A percentile compares a stretch with the other conserved stretches of the same genome.
phyloP scores from a whole-genome alignment of 1,140 invertebrate genomes.

The Macrotrachela quadricornifera region DNA sequence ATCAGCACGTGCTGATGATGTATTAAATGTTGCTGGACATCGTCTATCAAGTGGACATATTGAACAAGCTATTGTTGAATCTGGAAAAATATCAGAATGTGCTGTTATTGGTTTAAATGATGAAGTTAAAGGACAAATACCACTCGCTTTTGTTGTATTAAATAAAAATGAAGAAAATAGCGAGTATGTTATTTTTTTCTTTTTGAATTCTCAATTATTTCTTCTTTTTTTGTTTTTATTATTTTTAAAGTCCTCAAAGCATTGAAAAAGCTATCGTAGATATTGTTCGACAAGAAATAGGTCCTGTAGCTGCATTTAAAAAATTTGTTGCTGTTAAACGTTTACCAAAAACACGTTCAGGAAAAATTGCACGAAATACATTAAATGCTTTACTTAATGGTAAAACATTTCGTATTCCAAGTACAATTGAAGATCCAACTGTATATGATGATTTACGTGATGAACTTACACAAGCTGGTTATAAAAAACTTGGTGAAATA shows the following conservation, averaged over 20 bases:
- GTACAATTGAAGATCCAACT: slow-evolving; percentile 63
- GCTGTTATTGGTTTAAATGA: slow-evolving; percentile 71
- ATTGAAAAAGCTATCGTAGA: slow-evolving; percentile 11
- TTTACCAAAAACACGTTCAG: slow-evolving; percentile 51
- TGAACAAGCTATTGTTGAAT: slow-evolving; percentile 54
- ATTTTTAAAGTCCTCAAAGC: too few relatives aligned
- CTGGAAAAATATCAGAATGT: slow-evolving; percentile 55
- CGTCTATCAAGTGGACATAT: slow-evolving; percentile 61
- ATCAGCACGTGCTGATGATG: slow-evolving; percentile 67
- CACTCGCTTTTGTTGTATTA: slow-evolving; percentile 59
- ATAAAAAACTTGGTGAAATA: too few relatives aligned
- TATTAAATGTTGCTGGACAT: slow-evolving; percentile 82
- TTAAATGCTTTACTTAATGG: slow-evolving; percentile 57
- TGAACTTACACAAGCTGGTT: too few relatives aligned
- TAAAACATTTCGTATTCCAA: slow-evolving; percentile 50
- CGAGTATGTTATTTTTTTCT: too few relatives aligned
- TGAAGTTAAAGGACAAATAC: slow-evolving; percentile 62
- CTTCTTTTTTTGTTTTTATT: too few relatives aligned
- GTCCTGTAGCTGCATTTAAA: slow-evolving; percentile 66
- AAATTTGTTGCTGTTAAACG: slow-evolving; percentile 48
- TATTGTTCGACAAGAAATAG: slow-evolving; percentile 52
- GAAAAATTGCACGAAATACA: slow-evolving; percentile 62
- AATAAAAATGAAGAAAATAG: slow-evolving; percentile 14
- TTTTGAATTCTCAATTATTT: too few relatives aligned
- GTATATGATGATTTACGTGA: slow-evolving; percentile 42